Base-by-base conservation (phyloP, 1,140 invertebrate species). In the Aphidius gifuensis region DNA sequence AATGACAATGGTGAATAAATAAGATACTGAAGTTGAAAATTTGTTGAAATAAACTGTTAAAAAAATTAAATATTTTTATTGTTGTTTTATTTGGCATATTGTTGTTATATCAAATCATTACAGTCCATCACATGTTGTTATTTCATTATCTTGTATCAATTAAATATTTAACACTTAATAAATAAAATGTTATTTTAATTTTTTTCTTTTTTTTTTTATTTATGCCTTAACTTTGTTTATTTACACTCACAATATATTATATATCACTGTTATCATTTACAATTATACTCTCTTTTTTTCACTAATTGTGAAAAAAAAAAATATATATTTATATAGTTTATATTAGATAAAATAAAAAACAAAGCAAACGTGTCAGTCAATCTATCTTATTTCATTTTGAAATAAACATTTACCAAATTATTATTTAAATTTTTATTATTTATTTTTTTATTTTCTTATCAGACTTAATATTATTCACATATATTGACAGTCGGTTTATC, bases 171-270 rank as follows among this genome's bases (percentile, higher is more conserved):
- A 32, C 23, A 32, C 23, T 32, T 32, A 32, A 32, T 32, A 32
- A 32, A 32, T 32, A 32, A 32, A 32, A 32, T 32, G 23, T 32
- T 32, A 32, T 32, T 32, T 32, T 32, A 32, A 32, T 32, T 32
- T 32, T 50, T 50, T 11, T 11, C 4, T 23, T 45, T 64, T 46
- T 43, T 51, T 47, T 21, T 45, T 49, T 38, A 57, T 60, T 61
- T 71, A 32, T 32, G 65, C 64, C 66, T 73, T 72, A 78, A 76
- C 66, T 73, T 74, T 44, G 61, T 80, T 80, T 80, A 80, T 80
- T 80, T 80, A 80, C 78, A 80, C 69, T 74, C 74, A 80, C 53
- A 79, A 79, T 80, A 78, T 79, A 77, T 77, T 3, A 3, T 75
- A 73, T 75, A 80, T 80, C 76, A 79, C 74, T 77, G 71, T 74